A percentile compares a stretch with the other conserved stretches of the same genome.
These are phyloP conservation scores for Abscondita cerata DNA, from an alignment of 2,888 invertebrate genomes.

Conservation along the genomic window DNA sequence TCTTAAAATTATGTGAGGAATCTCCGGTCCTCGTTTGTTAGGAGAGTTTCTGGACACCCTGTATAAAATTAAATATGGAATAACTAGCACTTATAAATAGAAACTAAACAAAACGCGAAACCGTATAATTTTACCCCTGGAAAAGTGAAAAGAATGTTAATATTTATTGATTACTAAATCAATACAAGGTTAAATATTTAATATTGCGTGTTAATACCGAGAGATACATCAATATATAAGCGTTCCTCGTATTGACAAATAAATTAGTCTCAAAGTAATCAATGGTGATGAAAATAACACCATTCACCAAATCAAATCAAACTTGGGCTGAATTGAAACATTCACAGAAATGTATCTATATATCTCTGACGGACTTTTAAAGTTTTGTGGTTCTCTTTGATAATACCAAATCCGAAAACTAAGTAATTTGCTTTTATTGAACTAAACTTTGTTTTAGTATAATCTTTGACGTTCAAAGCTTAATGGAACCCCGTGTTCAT, in stretches of 20 bases:
- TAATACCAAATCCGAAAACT: constrained; percentile 1
- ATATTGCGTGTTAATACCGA: neutral
- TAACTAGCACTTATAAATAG: too few species aligned
- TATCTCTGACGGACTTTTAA: neutral
- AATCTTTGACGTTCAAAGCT: constrained; percentile 19
- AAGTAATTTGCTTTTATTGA: constrained; percentile 2
- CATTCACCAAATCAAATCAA: neutral
- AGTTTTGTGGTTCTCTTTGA: neutral
- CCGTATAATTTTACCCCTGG: too few species aligned
- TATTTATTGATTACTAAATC: neutral
- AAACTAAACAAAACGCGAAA: too few species aligned
- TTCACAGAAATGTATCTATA: neutral
- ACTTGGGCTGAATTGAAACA: neutral
- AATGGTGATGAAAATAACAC: neutral
- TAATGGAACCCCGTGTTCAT: constrained; percentile 10
- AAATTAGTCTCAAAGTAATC: neutral
- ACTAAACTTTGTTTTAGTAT: constrained; percentile 19
- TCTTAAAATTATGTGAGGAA: too few species aligned
- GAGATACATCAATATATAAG: neutral
- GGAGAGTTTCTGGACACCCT: too few species aligned
- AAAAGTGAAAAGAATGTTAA: neutral
- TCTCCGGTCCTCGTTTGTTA: too few species aligned
- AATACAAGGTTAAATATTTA: neutral
- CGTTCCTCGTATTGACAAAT: neutral
- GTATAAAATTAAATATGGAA: too few species aligned